Conservation (phyloP, 2,888 invertebrate genomes). For the Meganola albula region DNA sequence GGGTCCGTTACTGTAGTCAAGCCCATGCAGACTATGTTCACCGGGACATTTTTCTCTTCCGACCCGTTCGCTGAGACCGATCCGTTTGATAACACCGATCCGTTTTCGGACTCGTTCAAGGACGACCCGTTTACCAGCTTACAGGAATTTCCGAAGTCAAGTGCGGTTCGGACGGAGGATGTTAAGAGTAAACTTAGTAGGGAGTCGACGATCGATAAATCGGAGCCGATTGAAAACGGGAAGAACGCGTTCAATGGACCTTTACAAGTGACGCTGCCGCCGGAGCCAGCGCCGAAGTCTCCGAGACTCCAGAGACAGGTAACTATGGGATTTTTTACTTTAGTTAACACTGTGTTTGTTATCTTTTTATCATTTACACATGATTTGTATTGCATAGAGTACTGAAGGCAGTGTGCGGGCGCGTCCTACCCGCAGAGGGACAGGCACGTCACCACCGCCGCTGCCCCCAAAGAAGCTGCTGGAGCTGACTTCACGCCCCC, state of each 20-base stretch:
- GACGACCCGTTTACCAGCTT: constrained; percentile 79
- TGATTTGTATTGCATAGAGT: constrained; percentile 25
- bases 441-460: constrained; percentile 80
- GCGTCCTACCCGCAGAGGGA: constrained; percentile 34
- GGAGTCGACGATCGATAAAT: constrained; percentile 34
- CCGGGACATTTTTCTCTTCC: constrained; percentile 60
- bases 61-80: constrained; percentile 83
- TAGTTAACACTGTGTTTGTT: background rate
- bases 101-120: constrained; percentile 79
- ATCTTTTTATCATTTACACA: background rate
- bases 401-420: constrained; percentile 54
- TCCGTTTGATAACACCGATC: constrained; percentile 85
- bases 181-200: constrained; percentile 39
- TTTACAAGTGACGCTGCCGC: constrained; percentile 82
- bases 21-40: constrained; percentile 41
- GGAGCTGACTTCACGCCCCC: constrained; percentile 62
- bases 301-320: constrained; percentile 65
- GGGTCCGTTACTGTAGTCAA: constrained; percentile 68
- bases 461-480: constrained; percentile 75
- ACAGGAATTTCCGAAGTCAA: constrained; percentile 58
- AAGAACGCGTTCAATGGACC: constrained; percentile 79
- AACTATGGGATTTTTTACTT: too few relatives aligned
- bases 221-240: constrained; percentile 37
- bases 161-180: constrained; percentile 42
- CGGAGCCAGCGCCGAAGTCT: constrained; percentile 74